Base-by-base conservation (phyloP, 2,797 vertebrate genomes). In the Oreonectes daqikongensis region DNA sequence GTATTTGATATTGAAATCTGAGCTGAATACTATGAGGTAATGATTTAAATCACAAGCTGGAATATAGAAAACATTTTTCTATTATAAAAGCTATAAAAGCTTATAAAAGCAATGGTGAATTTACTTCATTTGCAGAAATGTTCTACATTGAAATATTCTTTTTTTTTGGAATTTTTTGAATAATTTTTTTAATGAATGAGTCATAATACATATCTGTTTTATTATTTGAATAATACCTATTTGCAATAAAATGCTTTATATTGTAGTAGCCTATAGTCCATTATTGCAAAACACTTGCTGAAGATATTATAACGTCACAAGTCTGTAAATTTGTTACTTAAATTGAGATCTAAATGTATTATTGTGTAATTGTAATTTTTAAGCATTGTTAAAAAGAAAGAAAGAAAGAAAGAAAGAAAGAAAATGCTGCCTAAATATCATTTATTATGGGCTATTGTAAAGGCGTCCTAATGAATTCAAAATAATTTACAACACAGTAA, bases 321-420 rank as follows among this genome's bases (percentile, higher is more conserved):
- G 32, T 35, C 1, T 35, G 32, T 35, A 35, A n/a, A 9, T 35
- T 35, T 35, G 7, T 9, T 35, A 35, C 9, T 1, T 35, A 35
- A 1, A 35, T 35, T 44, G 14, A 14, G 12, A 44, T 40, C 12
- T 40, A 2, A 40, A 9, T 6, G 38, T 40, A 40, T 40, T 40
- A 12, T 59, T 57, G n/a, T n/a, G n/a, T n/a, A n/a, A n/a, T n/a
- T n/a, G n/a, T n/a, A n/a, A n/a, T n/a, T n/a, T n/a, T n/a, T n/a
- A n/a, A n/a, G n/a, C n/a, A n/a, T n/a, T n/a, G n/a, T 28, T 26
- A 18, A 69, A 12, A 67, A 40, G 10, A 48, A 46, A 24, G 20
- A 50, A 50, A 67, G 65, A 66, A 28, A 28, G 64, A 66, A 46
- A 71, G 69, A 12, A 30, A 50, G n/a, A 63, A 52, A 40, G 28